Base-by-base conservation (phyloP, 2,113 vertebrate species). In the Callopanchax toddi region DNA sequence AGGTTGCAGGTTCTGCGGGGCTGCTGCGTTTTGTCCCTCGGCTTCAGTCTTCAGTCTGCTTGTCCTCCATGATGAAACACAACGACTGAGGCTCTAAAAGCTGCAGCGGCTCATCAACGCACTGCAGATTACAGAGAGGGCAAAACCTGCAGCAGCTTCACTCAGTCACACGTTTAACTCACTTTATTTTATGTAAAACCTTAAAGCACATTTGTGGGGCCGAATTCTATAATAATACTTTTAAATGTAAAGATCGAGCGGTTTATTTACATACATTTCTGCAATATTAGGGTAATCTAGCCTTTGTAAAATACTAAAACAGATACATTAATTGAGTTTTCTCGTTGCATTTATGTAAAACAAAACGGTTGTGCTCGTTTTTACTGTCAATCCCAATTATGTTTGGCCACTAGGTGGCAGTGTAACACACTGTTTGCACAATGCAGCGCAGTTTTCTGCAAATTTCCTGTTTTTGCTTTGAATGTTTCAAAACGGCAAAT, bases 51-150 rank as follows among this genome's bases (percentile, higher is more conserved):
- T n/a, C n/a, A n/a, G 60, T 58, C 69, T 81, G 83, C 78, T 65
- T 51, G 34, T 70, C 87, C 82, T 88, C 87, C 89, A 89, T 90
- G 84, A 85, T 86, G 83, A 81, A 50, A 43, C 65, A 70, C 78
- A 74, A 69, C 51, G 65, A 46, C 21, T 68, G 64, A 60, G 20
- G 72, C 11, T 11, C 26, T 32, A 11, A 32, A 32, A 51, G 25
- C 49, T 32, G 50, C 50, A 52, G 26, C 23, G 15, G 29, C 29
- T 32, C 54, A 64, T 61, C 61, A 83, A 66, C 40, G 72, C 76
- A 69, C 55, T 20, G 58, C 83, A 66, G 58, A 68, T 26, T 53
- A 20, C 62, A 22, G 3, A 23, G 21, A 17, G 16, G 39, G 4
- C 36, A 37, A 13, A 13, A 13, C 8, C 36, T 37, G 13, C 39